Base-by-base conservation (phyloP, 2,888 invertebrate species). In the Gymnosoma rotundatum region DNA sequence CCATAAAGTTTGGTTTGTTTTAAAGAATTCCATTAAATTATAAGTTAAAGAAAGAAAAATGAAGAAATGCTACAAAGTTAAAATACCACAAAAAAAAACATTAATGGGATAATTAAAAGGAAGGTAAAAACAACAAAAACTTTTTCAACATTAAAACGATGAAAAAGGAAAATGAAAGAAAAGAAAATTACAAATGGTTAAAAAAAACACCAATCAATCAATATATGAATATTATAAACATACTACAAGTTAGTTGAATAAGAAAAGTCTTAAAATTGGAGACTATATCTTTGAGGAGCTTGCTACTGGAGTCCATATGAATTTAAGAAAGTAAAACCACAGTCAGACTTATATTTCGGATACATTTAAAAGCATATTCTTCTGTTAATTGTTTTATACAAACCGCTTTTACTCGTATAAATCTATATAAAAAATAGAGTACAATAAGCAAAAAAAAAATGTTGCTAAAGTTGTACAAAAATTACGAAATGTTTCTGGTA, bases 81-180 rank as follows among this genome's bases (percentile, higher is more conserved):
- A 21, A 50, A 45, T 20, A 38, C 42, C 48, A 58, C 6, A 25
- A 38, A 45, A 61, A 60, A 20, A 42, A 63, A 64, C 66, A 70
- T 76, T 83, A 67, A 83, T 79, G 60, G 50, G 58, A 72, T 73
- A 73, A 78, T 72, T 63, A 66, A 76, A 72, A 78, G 52, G 54
- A 78, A 45, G 74, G 61, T 45, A 52, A 25, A 38, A 42, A 42
- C 7, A 38, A 42, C 12, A 42, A 42, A 4, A 42, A 32, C 2
- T 32, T 5, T 32, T 5, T 32, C 8, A 6, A 0, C 0, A 32
- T 32, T 7, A 42, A 42, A 42, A 42, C 7, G 10, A 38, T 9
- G 2, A 42, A 12, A 58, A 61, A 61, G 10, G n/a, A 48, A 64
- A 78, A 16, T 32, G 48, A 36, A 21, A 36, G 45, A 50, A 70